Conservation (phyloP, 2,888 invertebrate genomes). For the Macrophya alboannulata region DNA sequence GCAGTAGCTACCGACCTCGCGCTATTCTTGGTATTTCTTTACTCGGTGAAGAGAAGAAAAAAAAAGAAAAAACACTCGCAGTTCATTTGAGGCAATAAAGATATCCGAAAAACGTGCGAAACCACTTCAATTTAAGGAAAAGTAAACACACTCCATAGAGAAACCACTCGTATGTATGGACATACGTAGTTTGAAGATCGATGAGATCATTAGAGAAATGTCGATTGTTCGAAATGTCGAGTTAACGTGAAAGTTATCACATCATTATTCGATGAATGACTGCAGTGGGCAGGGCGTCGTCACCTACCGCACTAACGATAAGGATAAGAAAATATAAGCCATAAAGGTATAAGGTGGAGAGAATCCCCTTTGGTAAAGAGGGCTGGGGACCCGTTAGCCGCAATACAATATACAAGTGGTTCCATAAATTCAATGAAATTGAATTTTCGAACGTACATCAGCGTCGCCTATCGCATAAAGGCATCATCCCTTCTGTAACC, state of each 20-base stretch:
- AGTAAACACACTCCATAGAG: too few species aligned
- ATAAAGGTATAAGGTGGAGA: background rate
- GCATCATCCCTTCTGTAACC: conserved; percentile 10
- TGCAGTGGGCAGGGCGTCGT: background rate
- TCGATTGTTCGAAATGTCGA: background rate
- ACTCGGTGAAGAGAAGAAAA: background rate
- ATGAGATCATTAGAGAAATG: background rate
- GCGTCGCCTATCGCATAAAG: conserved; percentile 45
- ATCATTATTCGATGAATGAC: background rate
- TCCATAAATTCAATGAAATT: conserved; percentile 41
- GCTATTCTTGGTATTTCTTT: background rate
- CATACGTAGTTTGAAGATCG: too few species aligned
- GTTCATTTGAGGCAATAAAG: background rate
- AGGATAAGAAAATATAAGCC: background rate
- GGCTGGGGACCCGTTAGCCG: conserved; percentile 29
- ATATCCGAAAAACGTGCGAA: background rate
- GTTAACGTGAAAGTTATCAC: background rate
- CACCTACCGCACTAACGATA: background rate
- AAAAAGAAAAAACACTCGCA: background rate
- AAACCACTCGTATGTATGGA: too few species aligned
- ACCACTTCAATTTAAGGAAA: background rate
- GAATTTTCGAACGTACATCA: conserved; percentile 51
- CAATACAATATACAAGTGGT: conserved; percentile 48
- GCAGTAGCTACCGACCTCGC: background rate
- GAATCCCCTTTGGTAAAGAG: background rate